Percentiles rank a stretch among this genome's conserved stretches.
Evolutionary conservation across 1,140 invertebrate species (phyloP).

Genomic region (Coptotermes formosanus): DNA sequence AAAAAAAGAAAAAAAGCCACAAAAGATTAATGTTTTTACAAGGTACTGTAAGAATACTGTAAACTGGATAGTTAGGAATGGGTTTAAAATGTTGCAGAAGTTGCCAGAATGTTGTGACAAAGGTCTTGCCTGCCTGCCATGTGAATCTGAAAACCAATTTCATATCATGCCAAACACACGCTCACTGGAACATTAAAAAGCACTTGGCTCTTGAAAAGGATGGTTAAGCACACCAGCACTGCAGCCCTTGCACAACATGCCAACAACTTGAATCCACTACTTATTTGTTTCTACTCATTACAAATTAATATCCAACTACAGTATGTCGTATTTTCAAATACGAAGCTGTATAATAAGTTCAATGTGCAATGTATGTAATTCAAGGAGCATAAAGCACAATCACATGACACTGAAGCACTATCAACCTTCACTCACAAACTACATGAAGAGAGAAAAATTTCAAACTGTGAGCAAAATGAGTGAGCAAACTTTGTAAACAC

Average conservation of each 20-base stretch:
- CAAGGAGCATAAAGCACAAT: slow-evolving; percentile 41
- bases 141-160: slow-evolving; percentile 13
- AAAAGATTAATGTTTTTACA: slow-evolving; percentile 24
- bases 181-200: slow-evolving; percentile 31
- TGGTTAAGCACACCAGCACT: slow-evolving; percentile 28
- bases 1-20: not conserved
- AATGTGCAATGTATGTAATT: slow-evolving; percentile 34
- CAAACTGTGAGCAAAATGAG: not conserved
- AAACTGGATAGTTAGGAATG: slow-evolving; percentile 30
- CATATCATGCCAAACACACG: slow-evolving; percentile 33
- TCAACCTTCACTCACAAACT: slow-evolving; percentile 28
- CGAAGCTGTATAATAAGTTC: slow-evolving; percentile 34
- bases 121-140: slow-evolving; percentile 28
- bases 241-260: slow-evolving; percentile 42
- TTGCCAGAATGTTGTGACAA: slow-evolving; percentile 43
- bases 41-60: slow-evolving; percentile 31
- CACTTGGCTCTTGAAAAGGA: slow-evolving; percentile 14
- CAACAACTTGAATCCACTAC: slow-evolving; percentile 39
- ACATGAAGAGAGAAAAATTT: slow-evolving; percentile 25
- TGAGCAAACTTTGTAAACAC: not conserved
- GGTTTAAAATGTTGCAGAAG: slow-evolving; percentile 33
- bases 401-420: slow-evolving; percentile 41
- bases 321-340: slow-evolving; percentile 20
- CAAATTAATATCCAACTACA: slow-evolving; percentile 30
- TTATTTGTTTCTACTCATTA: slow-evolving; percentile 25